A percentile compares a stretch with the other conserved stretches of the same genome.
Conservation (phyloP, 2,113 vertebrate genomes). For the Electrona antarctica region DNA sequence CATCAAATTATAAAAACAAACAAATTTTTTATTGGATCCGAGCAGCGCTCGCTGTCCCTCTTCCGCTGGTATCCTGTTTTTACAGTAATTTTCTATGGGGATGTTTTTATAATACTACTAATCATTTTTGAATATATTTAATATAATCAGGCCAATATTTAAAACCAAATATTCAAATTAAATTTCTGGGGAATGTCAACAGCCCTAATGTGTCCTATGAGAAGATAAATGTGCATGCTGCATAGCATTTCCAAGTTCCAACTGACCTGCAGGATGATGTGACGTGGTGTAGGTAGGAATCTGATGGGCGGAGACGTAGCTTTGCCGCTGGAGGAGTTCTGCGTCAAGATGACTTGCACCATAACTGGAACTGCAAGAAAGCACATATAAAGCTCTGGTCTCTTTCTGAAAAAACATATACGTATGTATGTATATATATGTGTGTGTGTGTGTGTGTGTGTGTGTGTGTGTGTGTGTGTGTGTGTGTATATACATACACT, state of each 20-base stretch:
- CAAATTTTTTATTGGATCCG: no score
- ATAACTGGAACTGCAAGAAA: conserved; percentile 88
- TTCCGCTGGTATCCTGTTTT: no score
- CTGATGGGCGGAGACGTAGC: conserved; percentile 88
- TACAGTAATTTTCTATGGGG: no score
- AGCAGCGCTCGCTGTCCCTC: no score
- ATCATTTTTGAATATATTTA: no score
- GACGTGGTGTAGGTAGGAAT: conserved; percentile 89
- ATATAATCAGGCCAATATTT: neutral
- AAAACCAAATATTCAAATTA: no score
- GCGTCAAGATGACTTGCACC: conserved; percentile 90
- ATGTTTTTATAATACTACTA: no score
- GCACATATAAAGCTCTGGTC: conserved; percentile 3
- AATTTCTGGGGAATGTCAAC: neutral
- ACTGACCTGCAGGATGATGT: conserved; percentile 88
- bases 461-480: neutral
- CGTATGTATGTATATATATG: conserved; percentile 2
- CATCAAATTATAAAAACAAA: no score
- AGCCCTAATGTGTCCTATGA: neutral
- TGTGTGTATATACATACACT: neutral
- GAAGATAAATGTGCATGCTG: neutral
- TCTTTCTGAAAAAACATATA: neutral
- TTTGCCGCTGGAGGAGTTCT: conserved; percentile 92
- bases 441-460: neutral
- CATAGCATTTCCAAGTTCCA: neutral